Percentiles rank a stretch among this genome's conserved stretches.
Evolutionary conservation across 2,113 vertebrate species (phyloP).

Genomic region (Nothoprocta pentlandii): DNA sequence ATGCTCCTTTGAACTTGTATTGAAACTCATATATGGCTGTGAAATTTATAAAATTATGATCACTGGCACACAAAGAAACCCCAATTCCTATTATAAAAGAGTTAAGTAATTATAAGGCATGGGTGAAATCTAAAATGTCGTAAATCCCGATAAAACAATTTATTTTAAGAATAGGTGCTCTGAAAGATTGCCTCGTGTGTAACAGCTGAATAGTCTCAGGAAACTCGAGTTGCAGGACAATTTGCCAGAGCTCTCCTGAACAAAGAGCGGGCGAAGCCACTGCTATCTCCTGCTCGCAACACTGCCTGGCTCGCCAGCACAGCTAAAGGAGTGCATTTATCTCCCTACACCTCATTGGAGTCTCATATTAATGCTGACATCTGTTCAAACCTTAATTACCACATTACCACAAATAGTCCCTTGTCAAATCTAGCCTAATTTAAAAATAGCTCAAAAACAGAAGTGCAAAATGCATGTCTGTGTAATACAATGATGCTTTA

Average conservation of each 20-base stretch:
- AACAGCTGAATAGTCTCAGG: neutral
- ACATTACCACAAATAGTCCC: slow-evolving; percentile 76
- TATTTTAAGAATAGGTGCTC: neutral
- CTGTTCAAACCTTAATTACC: slow-evolving; percentile 80
- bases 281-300: slow-evolving; percentile 25
- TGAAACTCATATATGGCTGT: neutral
- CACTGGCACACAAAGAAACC: neutral
- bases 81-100: neutral
- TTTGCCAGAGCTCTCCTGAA: slow-evolving; percentile 12
- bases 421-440: slow-evolving; percentile 68
- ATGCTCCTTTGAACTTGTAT: neutral
- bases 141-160: neutral
- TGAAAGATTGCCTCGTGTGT: neutral
- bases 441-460: slow-evolving; percentile 72
- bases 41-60: neutral
- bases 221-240: neutral
- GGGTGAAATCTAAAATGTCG: neutral
- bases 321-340: slow-evolving; percentile 70
- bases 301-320: slow-evolving; percentile 14
- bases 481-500: slow-evolving; percentile 52
- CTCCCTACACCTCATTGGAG: slow-evolving; percentile 76
- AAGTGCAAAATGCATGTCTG: slow-evolving; percentile 57
- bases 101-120: neutral
- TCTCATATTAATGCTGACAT: slow-evolving; percentile 80
- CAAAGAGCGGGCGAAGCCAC: slow-evolving; percentile 17